A percentile compares a stretch with the other conserved stretches of the same genome.
phyloP scores from a whole-genome alignment of 2,113 vertebrate species.

The Barbus barbus region DNA sequence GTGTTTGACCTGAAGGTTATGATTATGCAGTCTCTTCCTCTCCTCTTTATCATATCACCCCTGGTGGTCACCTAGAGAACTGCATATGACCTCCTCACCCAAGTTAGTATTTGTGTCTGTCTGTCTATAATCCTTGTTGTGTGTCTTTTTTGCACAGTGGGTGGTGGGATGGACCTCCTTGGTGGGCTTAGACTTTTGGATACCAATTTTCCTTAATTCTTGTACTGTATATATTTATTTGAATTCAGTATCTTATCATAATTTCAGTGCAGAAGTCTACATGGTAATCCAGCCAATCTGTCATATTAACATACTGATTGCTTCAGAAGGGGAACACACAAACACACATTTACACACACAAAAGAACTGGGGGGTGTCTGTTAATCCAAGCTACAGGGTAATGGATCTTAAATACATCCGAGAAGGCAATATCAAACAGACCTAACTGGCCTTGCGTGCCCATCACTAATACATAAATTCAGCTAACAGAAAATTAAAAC shows the following conservation, averaged over 20 bases:
- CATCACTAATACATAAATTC: constrained; percentile 31
- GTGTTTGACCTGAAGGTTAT: constrained; percentile 44
- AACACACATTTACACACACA: constrained; percentile 40
- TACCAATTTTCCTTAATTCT: not conserved
- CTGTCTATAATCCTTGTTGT: not conserved
- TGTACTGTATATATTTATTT: constrained; percentile 27
- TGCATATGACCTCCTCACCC: constrained; percentile 13
- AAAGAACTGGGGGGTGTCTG: constrained; percentile 38
- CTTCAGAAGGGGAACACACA: constrained; percentile 52
- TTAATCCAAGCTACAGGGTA: constrained; percentile 56
- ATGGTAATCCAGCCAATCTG: constrained; percentile 59
- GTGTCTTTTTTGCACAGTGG: not conserved
- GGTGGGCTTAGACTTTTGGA: constrained; percentile 8
- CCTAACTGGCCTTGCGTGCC: constrained; percentile 14
- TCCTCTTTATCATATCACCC: not conserved
- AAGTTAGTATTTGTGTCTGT: not conserved
- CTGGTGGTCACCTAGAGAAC: constrained; percentile 37
- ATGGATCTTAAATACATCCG: constrained; percentile 55
- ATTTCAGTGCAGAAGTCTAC: constrained; percentile 48
- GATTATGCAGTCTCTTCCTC: constrained; percentile 33
- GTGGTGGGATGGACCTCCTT: constrained; percentile 8
- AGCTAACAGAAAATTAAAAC: constrained; percentile 1
- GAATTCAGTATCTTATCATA: constrained; percentile 25
- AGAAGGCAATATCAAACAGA: constrained; percentile 46
- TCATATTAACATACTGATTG: constrained; percentile 67